Evolutionary conservation across 2,113 vertebrate genomes (phyloP).

Genomic region (Phasianus colchicus): DNA sequence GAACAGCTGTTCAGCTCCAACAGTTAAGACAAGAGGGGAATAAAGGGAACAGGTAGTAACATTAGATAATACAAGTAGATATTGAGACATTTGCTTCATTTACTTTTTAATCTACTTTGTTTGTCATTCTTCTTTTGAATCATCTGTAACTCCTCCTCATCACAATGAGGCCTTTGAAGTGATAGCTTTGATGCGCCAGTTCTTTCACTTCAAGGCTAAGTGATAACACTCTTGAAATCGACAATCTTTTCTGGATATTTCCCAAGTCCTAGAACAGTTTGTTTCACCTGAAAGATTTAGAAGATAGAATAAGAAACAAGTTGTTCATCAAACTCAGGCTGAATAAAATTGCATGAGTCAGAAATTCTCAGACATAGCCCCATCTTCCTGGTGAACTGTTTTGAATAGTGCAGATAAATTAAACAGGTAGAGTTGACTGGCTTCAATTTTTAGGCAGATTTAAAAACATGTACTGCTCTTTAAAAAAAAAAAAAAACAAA

Average conservation of each 20-base stretch:
- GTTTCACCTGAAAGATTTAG: neutral
- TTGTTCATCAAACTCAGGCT: neutral
- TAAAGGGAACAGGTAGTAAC: neutral
- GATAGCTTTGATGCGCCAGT: neutral
- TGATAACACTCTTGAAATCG: neutral
- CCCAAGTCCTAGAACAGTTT: neutral
- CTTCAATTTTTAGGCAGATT: neutral
- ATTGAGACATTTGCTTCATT: neutral
- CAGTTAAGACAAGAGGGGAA: neutral
- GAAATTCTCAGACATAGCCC: neutral
- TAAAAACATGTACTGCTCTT: neutral
- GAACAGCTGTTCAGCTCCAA: neutral
- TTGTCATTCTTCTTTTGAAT: neutral
- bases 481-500: no score
- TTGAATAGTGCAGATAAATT: neutral
- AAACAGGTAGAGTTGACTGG: neutral
- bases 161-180: neutral
- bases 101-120: neutral
- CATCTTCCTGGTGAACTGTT: neutral
- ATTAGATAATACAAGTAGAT: neutral
- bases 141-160: neutral
- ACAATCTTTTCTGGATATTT: neutral
- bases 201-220: neutral
- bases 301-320: neutral
- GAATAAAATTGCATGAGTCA: neutral